Conservation (phyloP, 1,140 invertebrate species). For the Drosophila pseudoananassae region DNA sequence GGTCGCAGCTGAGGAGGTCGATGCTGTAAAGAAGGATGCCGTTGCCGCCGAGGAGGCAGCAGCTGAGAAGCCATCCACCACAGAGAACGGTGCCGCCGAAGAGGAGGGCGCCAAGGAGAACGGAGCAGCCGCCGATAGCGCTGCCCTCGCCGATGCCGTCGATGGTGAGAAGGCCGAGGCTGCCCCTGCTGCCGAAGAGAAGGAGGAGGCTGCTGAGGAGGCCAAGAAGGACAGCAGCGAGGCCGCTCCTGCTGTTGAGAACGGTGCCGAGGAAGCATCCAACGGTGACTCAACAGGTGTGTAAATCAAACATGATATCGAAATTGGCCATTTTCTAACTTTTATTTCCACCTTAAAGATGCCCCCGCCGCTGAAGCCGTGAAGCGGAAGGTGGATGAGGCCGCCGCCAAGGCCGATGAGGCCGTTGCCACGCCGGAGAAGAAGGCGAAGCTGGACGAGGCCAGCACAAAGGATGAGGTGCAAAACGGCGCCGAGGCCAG, state of each 20-base stretch:
- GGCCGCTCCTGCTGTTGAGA: conserved; percentile 63
- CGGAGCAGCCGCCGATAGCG: conserved; percentile 54
- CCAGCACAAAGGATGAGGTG: conserved; percentile 82
- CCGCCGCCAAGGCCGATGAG: conserved; percentile 70
- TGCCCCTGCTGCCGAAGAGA: conserved; percentile 36
- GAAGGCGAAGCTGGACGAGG: conserved; percentile 81
- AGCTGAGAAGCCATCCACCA: conserved; percentile 59
- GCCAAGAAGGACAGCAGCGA: conserved; percentile 69
- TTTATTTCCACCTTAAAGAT: conserved; percentile 41
- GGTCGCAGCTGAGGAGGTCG: conserved; percentile 77
- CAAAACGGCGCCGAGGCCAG: conserved; percentile 81
- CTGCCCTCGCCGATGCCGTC: conserved; percentile 25
- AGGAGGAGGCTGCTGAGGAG: conserved; percentile 62
- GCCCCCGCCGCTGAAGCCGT: conserved; percentile 75
- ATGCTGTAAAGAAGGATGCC: conserved; percentile 77
- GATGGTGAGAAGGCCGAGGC: conserved; percentile 45
- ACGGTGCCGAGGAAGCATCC: conserved; percentile 70
- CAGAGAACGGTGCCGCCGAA: conserved; percentile 69
- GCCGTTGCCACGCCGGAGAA: conserved; percentile 81
- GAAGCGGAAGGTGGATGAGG: conserved; percentile 80
- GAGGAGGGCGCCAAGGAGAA: conserved; percentile 64
- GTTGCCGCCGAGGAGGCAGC: conserved; percentile 61
- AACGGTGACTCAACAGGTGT: conserved; percentile 82
- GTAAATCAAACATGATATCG: conserved; percentile 2
- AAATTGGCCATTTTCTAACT: not conserved